Conservation (phyloP, 2,797 vertebrate species). For the Eulemur albifrons region DNA sequence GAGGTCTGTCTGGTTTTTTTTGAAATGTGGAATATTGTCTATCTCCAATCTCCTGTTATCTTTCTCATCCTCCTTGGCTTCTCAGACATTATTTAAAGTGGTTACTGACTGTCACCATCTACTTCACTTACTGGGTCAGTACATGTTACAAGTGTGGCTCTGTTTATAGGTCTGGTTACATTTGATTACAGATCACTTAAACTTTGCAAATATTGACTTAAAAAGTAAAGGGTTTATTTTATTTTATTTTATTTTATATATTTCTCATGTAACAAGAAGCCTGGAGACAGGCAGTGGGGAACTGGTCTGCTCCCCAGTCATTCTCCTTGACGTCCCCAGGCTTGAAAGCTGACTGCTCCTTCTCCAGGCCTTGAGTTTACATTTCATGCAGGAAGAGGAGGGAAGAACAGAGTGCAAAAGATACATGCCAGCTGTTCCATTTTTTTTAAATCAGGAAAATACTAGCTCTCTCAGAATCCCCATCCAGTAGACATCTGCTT, state of each 20-base stretch:
- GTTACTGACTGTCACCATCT: background rate
- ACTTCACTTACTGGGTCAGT: background rate
- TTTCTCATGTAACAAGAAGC: background rate
- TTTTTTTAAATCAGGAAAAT: background rate
- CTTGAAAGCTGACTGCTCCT: background rate
- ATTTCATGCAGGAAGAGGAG: background rate
- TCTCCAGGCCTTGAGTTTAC: background rate
- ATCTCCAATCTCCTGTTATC: background rate
- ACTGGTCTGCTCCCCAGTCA: background rate
- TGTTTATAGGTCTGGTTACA: background rate
- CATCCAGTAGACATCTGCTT: background rate
- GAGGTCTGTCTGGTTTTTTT: background rate
- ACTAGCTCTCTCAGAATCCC: background rate
- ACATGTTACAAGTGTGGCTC: background rate
- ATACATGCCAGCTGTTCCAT: background rate
- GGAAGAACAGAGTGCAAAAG: background rate
- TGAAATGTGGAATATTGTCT: background rate
- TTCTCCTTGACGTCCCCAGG: background rate
- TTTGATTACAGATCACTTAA: background rate
- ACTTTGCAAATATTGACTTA: background rate
- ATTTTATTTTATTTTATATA: background rate
- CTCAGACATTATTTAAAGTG: background rate
- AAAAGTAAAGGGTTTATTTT: background rate
- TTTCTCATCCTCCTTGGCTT: background rate
- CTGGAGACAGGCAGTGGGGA: background rate